These are phyloP conservation scores for Ailurus styani DNA, from an alignment of 2,113 vertebrate genomes.

Conservation along the genomic window DNA sequence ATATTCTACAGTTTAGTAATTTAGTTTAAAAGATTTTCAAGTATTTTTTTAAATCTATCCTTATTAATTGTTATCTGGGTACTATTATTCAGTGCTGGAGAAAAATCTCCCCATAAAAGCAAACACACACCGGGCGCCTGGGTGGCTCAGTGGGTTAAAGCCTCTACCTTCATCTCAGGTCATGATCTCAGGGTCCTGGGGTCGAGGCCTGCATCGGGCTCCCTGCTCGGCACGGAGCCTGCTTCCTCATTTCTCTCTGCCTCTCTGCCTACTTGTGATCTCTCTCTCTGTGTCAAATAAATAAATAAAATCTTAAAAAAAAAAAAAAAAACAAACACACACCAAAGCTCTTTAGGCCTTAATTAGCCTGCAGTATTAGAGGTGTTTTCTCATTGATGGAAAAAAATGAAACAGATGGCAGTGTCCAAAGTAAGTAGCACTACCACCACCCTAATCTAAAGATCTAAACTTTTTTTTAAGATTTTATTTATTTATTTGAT, in stretches of 20 bases:
- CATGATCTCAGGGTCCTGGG: too few relatives aligned
- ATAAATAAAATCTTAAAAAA: too few relatives aligned
- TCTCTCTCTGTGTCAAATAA: too few relatives aligned
- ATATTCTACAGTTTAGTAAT: constrained; percentile 22
- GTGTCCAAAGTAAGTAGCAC: not conserved
- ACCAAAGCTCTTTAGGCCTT: not conserved
- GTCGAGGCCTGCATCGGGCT: too few relatives aligned
- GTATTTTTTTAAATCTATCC: not conserved
- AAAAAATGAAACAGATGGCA: constrained; percentile 10
- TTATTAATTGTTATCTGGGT: constrained; percentile 21
- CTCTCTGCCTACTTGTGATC: too few relatives aligned
- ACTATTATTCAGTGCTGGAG: not conserved
- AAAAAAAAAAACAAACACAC: constrained; percentile 12
- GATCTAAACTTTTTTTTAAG: not conserved
- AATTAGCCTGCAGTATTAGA: not conserved
- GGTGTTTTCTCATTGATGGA: not conserved
- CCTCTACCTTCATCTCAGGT: too few relatives aligned
- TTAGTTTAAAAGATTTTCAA: constrained; percentile 14
- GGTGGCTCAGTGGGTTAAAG: too few relatives aligned
- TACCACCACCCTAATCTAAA: not conserved
- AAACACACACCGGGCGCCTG: not conserved
- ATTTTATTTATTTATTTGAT: not conserved
- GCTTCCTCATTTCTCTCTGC: too few relatives aligned
- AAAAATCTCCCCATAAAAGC: constrained; percentile 48
- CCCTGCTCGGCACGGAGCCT: too few relatives aligned